Percentiles rank a stretch among this genome's conserved stretches.
phyloP scores from a whole-genome alignment of 2,888 invertebrate genomes.

The Teleiodes luculella region DNA sequence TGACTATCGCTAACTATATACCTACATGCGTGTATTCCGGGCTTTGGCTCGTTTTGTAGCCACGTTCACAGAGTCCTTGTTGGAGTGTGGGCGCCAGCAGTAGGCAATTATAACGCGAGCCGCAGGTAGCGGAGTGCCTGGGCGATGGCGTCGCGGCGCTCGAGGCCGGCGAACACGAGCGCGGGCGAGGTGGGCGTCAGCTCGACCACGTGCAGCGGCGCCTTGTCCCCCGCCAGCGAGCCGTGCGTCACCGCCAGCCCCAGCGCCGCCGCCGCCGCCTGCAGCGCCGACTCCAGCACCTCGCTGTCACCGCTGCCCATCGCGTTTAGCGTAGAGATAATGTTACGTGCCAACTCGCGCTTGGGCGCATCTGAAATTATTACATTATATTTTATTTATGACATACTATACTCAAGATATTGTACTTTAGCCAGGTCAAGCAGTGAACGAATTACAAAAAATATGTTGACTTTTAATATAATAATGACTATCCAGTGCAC shows the following conservation, averaged over 20 bases:
- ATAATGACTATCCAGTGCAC: no score
- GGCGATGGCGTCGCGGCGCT: slow-evolving; percentile 29
- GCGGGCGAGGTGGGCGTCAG: slow-evolving; percentile 37
- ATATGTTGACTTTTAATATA: no score
- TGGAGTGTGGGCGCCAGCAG: no score
- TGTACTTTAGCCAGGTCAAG: no score
- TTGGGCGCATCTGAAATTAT: slow-evolving; percentile 25
- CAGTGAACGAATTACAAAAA: no score
- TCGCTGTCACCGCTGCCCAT: slow-evolving; percentile 11
- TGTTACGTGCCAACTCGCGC: slow-evolving; percentile 18
- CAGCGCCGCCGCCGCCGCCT: slow-evolving; percentile 29
- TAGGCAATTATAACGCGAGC: slow-evolving; percentile 24
- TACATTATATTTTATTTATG: background rate
- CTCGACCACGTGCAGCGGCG: slow-evolving; percentile 31
- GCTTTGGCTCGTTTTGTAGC: no score
- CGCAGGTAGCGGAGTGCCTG: slow-evolving; percentile 33
- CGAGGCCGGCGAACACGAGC: slow-evolving; percentile 34
- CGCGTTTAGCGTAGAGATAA: slow-evolving; percentile 19
- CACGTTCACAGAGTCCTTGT: no score
- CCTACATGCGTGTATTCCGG: no score
- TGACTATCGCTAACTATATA: no score
- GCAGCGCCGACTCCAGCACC: slow-evolving; percentile 26
- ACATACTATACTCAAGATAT: no score
- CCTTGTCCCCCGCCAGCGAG: slow-evolving; percentile 21
- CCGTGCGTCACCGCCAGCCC: slow-evolving; percentile 26